Base-by-base conservation (phyloP, 2,888 invertebrate genomes). In the Invenusta paracnida region DNA sequence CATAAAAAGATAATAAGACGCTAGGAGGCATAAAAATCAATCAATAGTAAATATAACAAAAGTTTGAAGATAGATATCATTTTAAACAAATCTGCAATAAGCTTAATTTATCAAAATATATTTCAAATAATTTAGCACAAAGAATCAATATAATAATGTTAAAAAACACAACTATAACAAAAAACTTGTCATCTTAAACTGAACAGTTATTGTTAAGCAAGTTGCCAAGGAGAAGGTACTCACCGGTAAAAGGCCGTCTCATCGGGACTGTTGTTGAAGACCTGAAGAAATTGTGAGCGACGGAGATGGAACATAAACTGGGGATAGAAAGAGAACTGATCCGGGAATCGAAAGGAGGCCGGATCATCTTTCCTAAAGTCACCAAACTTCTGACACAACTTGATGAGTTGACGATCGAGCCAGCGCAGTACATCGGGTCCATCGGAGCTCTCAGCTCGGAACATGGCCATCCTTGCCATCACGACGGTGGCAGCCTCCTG, bases 271-370 rank as follows among this genome's bases (percentile, higher is more conserved):
- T 99, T 99, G 93, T 99, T 99, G 93, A 99, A 99, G 81, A 99
- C 98, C 30, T 98, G 98, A 88, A 99, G 93, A 93, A 99, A 99
- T 92, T 98, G 99, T 29, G 98, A 99, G 88, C 99, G 94, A 79
- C 99, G 94, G 89, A 99, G 93, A 91, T 99, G 99, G 92, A 98
- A 99, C 98, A 99, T 98, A 92, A 99, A 99, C 92, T 99, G 99
- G 79, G 99, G 99, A 93, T 98, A 99, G 86, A 99, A 93, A 87
- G 96, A 96, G 92, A 99, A 99, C 92, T 97, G 98, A 91, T 98
- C 98, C 0, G 95, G 94, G 87, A 99, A 94, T 84, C 97, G 94
- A 93, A 99, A 99, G 88, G 97, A 96, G 91, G 95, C 95, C 23
- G 97, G 96, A 92, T 98, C 97, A 90, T 99, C 98, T 91, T 98